Conservation (phyloP, 2,797 vertebrate genomes). For the Sciaenops ocellatus region DNA sequence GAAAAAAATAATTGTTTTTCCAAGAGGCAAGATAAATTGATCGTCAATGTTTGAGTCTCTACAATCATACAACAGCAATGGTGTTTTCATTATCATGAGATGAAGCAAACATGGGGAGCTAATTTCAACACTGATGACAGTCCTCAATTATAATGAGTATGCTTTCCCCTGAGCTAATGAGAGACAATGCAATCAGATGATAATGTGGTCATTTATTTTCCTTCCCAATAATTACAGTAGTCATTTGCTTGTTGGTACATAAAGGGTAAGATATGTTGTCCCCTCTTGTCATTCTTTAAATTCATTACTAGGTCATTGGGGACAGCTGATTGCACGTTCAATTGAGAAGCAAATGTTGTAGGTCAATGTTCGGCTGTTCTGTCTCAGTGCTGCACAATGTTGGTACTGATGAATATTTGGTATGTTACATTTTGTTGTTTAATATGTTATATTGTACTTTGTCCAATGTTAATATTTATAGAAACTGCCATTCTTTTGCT, state of each 20-base stretch:
- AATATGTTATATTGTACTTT: background rate
- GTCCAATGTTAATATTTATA: background rate
- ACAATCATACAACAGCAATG: constrained; percentile 30
- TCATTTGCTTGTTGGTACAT: constrained; percentile 48
- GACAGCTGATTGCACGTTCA: constrained; percentile 9
- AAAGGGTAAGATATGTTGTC: constrained; percentile 32
- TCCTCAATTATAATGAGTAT: constrained; percentile 54
- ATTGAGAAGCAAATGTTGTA: background rate
- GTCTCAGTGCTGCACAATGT: background rate
- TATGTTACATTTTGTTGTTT: background rate
- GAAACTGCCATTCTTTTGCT: background rate
- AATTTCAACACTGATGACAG: constrained; percentile 67
- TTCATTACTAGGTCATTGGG: constrained; percentile 17
- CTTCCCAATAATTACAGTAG: constrained; percentile 46
- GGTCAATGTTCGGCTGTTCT: background rate
- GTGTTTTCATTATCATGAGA: constrained; percentile 59
- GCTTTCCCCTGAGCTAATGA: constrained; percentile 59
- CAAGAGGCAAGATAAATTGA: constrained; percentile 34
- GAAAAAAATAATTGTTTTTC: constrained; percentile 32
- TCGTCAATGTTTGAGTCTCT: constrained; percentile 31
- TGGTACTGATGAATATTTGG: too few species aligned
- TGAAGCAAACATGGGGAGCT: constrained; percentile 53
- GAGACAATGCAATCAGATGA: constrained; percentile 55
- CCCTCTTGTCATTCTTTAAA: constrained; percentile 26
- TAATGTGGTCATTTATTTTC: constrained; percentile 59